Evolutionary conservation across 2,888 invertebrate species (phyloP).

Genomic region (Hoplodrina blanda): DNA sequence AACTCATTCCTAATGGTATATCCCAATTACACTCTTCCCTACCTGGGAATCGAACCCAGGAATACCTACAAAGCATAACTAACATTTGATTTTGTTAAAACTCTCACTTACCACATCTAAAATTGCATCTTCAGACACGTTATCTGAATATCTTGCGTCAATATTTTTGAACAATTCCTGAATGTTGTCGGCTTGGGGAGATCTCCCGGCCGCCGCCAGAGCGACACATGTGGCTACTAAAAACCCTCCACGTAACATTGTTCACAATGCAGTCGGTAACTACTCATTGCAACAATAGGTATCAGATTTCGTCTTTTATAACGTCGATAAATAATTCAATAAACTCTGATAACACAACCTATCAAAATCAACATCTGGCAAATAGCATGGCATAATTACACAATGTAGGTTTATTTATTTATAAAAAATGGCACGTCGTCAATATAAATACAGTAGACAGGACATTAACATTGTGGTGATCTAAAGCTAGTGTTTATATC

Average conservation of each 20-base stretch:
- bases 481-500: too few relatives aligned
- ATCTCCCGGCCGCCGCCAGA: slow-evolving; percentile 62
- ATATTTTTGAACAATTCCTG: slow-evolving; percentile 66
- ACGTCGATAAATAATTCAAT: slow-evolving; percentile 41
- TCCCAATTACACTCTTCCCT: too few relatives aligned
- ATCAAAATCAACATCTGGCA: slow-evolving; percentile 12
- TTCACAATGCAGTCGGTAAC: slow-evolving; percentile 14
- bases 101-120: slow-evolving; percentile 79
- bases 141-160: slow-evolving; percentile 70
- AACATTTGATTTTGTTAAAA: too few relatives aligned
- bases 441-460: too few relatives aligned
- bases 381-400: slow-evolving; percentile 1
- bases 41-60: too few relatives aligned
- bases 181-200: slow-evolving; percentile 72
- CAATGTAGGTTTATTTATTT: too few relatives aligned
- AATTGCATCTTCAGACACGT: slow-evolving; percentile 80
- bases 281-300: background rate
- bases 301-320: slow-evolving; percentile 64
- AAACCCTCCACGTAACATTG: slow-evolving; percentile 59
- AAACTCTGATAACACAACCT: slow-evolving; percentile 52
- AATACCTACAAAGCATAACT: too few relatives aligned
- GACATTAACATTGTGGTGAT: too few relatives aligned
- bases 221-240: slow-evolving; percentile 55
- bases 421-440: too few relatives aligned
- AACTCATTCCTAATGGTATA: too few relatives aligned